phyloP scores from a whole-genome alignment of 2,113 vertebrate genomes.

The Tychaedon coryphoeus region DNA sequence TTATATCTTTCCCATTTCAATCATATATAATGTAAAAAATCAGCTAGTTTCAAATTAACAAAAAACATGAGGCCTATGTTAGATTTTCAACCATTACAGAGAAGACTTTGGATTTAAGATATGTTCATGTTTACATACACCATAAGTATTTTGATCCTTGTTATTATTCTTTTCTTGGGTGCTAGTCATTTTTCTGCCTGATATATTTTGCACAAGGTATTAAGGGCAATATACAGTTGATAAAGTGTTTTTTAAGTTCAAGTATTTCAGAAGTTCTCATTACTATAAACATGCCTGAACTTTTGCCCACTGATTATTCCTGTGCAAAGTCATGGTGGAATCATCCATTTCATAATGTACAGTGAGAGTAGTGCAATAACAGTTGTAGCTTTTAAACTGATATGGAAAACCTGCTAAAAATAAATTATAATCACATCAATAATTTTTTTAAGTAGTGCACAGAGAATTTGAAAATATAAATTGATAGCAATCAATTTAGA shows the following conservation, averaged over 20 bases:
- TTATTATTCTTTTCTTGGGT: neutral
- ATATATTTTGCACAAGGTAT: neutral
- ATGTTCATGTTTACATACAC: neutral
- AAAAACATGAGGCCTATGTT: neutral
- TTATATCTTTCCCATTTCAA: neutral
- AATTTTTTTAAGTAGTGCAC: neutral
- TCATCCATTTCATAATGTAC: neutral
- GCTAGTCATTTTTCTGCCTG: neutral
- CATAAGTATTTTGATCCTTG: neutral
- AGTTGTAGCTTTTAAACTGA: neutral
- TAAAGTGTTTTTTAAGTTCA: neutral
- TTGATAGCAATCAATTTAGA: neutral
- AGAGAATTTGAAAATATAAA: neutral
- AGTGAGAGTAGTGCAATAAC: neutral
- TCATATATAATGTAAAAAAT: neutral
- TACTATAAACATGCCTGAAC: neutral
- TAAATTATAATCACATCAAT: neutral
- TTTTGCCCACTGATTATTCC: neutral
- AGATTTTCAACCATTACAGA: neutral
- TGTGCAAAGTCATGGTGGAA: neutral
- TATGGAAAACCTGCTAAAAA: neutral
- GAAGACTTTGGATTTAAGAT: neutral
- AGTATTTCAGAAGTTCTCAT: neutral
- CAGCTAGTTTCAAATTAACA: neutral
- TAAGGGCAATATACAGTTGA: neutral